These are phyloP conservation scores for Halichoerus grypus DNA, from an alignment of 2,113 vertebrate species.

Conservation along the genomic window DNA sequence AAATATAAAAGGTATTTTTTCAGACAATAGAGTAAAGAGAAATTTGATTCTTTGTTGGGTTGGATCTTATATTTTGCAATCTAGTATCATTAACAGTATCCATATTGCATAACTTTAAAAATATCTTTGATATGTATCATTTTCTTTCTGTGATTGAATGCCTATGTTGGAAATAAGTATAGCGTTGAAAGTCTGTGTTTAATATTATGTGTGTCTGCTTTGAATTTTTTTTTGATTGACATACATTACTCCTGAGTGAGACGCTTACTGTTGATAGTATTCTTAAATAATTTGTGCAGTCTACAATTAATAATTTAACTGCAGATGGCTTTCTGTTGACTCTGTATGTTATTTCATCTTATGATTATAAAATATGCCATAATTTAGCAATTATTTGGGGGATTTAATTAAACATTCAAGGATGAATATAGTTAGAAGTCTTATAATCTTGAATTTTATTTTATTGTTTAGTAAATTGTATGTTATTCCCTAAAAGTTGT, in stretches of 20 bases:
- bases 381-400: conserved; percentile 3
- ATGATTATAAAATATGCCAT: not conserved
- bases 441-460: conserved; percentile 7
- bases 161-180: not conserved
- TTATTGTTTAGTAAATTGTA: conserved; percentile 12
- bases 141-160: not conserved
- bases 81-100: not conserved
- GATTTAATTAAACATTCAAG: not conserved
- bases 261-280: conserved; percentile 1
- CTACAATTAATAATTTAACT: conserved; percentile 23
- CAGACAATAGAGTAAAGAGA: not conserved
- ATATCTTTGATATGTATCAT: not conserved
- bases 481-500: not conserved
- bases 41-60: not conserved
- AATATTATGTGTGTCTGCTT: not conserved
- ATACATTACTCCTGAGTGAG: not conserved
- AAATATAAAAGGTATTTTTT: conserved; percentile 49
- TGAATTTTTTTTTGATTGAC: conserved; percentile 24
- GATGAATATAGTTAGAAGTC: not conserved
- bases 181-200: not conserved
- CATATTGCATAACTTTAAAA: not conserved
- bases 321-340: not conserved
- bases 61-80: conserved; percentile 20
- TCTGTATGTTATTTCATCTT: conserved; percentile 52
- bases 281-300: conserved; percentile 26